phyloP scores from a whole-genome alignment of 1,140 invertebrate species.

The Rhizoglyphus robini region DNA sequence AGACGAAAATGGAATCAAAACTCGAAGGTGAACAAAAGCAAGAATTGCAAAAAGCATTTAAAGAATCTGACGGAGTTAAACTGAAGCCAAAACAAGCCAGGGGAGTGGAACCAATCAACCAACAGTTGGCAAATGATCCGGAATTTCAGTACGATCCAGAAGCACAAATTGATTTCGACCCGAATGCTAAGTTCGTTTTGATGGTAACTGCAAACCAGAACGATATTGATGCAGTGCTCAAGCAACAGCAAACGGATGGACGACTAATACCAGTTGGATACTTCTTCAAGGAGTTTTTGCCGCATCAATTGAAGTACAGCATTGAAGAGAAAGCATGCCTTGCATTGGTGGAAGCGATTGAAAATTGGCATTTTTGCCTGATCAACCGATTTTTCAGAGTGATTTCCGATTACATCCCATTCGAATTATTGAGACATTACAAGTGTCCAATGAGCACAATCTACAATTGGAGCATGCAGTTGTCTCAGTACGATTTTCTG shows the following conservation, averaged over 20 bases:
- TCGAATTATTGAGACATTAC: slow-evolving; percentile 25
- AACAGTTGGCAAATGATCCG: slow-evolving; percentile 33
- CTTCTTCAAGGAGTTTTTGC: slow-evolving; percentile 33
- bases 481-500: slow-evolving; percentile 16
- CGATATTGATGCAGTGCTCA: slow-evolving; percentile 35
- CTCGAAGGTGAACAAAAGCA: no score
- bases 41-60: no score
- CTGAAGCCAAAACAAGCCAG: slow-evolving; percentile 29
- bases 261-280: slow-evolving; percentile 35
- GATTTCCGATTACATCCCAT: slow-evolving; percentile 37
- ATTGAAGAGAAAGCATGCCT: slow-evolving; percentile 42
- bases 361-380: slow-evolving; percentile 40
- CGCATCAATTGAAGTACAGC: slow-evolving; percentile 38
- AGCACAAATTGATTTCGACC: slow-evolving; percentile 29
- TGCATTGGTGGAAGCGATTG: slow-evolving; percentile 37
- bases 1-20: no score
- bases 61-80: no score
- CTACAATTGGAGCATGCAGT: slow-evolving; percentile 1
- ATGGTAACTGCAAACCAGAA: slow-evolving; percentile 13
- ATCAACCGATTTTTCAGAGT: slow-evolving; percentile 34
- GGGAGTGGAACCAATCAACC: slow-evolving; percentile 31
- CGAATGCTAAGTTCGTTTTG: neutral
- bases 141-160: slow-evolving; percentile 30
- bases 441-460: slow-evolving; percentile 9
- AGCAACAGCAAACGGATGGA: slow-evolving; percentile 33